Evolutionary conservation across 2,113 vertebrate species (phyloP), one percentile per base, ranked within the genome.

Genomic region (Sceloporus tristichus): DNA sequence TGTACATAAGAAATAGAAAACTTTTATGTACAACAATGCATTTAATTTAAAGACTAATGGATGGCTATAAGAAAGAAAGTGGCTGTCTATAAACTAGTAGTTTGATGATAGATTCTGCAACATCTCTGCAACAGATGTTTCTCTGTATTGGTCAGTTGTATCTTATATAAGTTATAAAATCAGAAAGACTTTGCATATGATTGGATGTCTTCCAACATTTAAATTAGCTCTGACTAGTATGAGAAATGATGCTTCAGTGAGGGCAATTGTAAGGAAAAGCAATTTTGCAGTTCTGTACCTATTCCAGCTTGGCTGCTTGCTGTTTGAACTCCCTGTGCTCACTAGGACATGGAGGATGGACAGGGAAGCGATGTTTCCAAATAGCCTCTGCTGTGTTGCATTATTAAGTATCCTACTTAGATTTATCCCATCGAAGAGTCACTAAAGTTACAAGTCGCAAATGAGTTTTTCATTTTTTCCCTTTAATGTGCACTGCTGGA

Each of bases 91-190:
- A 85, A 65, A 29, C 65, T 93, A 87, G 78, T 91, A 92, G 62
- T 62, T 85, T 91, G 84, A 86, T 92, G 87, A 77, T 92, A 86
- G 65, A 86, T 92, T 94, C 94, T 92, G 48, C 48, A 29, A 68
- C 84, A 95, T 94, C 87, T 34, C 2, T 93, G 74, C 81, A 95
- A 87, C 94, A 96, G 93, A 96, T 95, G 93, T 96, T 95, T 96
- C 93, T 0, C 0, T 94, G 85, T 94, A 91, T 79, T 96, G 94
- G 93, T 96, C 94, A 95, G 88, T 96, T 93, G 80, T 95, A 93
- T 92, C 74, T 84, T 68, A 90, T 87, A 90, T 85, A 90, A 92
- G 53, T 95, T 91, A 91, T 94, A 96, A 96, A 96, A 96, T 91
- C 94, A 94, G 92, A 87, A 92, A 94, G 71, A 68, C 85, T 96